These are phyloP conservation scores for Nothoprocta perdicaria DNA, from an alignment of 2,113 vertebrate species.

Conservation along the genomic window DNA sequence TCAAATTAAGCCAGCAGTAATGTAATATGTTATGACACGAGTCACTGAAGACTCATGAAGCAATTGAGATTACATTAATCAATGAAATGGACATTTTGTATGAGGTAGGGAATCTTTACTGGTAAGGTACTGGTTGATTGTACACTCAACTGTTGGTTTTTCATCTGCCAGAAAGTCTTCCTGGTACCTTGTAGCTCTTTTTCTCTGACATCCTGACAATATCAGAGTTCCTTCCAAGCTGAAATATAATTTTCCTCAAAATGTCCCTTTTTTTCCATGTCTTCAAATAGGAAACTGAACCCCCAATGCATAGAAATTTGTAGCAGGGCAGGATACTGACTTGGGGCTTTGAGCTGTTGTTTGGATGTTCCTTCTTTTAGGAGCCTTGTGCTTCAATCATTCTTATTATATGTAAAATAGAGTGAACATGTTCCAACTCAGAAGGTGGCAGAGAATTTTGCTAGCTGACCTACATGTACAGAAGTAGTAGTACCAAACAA, in stretches of 20 bases:
- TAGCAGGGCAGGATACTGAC: background rate
- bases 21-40: background rate
- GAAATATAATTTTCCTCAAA: background rate
- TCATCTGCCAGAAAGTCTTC: background rate
- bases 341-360: background rate
- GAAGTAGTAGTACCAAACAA: background rate
- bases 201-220: background rate
- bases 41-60: background rate
- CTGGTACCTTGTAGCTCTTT: background rate
- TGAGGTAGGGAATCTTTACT: background rate
- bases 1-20: background rate
- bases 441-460: background rate
- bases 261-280: background rate
- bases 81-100: background rate
- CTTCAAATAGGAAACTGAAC: background rate
- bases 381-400: background rate
- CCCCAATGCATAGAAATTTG: background rate
- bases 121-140: background rate
- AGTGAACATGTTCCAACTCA: background rate
- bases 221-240: background rate
- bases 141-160: background rate
- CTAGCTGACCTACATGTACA: background rate
- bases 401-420: background rate
- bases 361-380: background rate
- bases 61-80: background rate